phyloP scores from a whole-genome alignment of 2,888 invertebrate genomes.

The Amphipyra tragopoginis region DNA sequence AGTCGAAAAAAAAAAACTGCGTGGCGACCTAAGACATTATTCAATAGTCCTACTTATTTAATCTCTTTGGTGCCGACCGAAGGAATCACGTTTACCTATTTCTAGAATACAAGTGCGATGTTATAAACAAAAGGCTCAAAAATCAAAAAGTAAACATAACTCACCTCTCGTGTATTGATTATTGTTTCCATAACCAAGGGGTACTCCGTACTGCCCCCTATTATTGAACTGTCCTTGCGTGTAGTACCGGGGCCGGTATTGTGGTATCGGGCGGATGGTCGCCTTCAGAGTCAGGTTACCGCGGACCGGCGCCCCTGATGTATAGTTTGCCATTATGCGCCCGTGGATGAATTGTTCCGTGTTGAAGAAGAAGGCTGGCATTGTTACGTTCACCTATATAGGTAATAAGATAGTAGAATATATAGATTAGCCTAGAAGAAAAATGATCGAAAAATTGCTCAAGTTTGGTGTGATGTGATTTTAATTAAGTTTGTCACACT shows the following conservation, averaged over 20 bases:
- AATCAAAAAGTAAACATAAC: no score
- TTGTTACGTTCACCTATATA: constrained; percentile 96
- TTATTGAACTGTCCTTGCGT: constrained; percentile 87
- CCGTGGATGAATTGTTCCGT: constrained; percentile 96
- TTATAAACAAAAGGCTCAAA: no score
- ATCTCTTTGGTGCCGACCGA: no score
- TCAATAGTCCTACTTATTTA: no score
- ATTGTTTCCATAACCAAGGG: constrained; percentile 63
- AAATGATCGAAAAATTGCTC: no score
- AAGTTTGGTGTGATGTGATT: no score
- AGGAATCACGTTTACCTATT: no score
- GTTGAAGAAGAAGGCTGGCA: constrained; percentile 98
- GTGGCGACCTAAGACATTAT: no score
- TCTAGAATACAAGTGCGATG: no score
- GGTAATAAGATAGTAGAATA: background rate
- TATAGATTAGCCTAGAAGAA: no score
- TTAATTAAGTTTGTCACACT: no score
- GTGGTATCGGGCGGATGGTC: constrained; percentile 92
- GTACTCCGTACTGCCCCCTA: constrained; percentile 79
- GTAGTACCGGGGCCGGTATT: constrained; percentile 86
- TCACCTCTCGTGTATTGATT: constrained; percentile 82
- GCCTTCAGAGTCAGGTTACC: constrained; percentile 97
- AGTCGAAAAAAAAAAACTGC: no score
- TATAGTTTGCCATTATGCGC: constrained; percentile 97
- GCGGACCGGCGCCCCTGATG: constrained; percentile 96